Conservation (phyloP, 2,888 invertebrate species). For the Cephus pygmeus region DNA sequence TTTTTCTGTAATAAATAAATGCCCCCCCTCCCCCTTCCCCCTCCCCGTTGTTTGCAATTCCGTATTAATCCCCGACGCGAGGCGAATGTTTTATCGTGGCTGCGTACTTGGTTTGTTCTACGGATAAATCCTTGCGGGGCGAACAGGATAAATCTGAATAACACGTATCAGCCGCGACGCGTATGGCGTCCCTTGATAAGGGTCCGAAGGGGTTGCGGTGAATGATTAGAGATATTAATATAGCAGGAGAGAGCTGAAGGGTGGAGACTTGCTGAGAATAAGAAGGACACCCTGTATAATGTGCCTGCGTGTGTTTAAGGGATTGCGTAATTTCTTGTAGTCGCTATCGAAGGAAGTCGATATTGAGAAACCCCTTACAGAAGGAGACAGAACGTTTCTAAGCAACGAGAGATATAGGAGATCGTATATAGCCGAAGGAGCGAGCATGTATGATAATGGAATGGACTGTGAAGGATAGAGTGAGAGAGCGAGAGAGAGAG, state of each 20-base stretch:
- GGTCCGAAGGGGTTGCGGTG: constrained; percentile 60
- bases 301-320: background rate
- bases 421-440: background rate
- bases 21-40: no score
- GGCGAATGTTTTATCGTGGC: constrained; percentile 48
- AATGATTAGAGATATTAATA: constrained; percentile 66
- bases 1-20: background rate
- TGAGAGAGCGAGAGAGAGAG: background rate
- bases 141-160: constrained; percentile 63
- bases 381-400: background rate
- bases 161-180: constrained; percentile 56
- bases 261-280: constrained; percentile 46
- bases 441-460: background rate
- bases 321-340: background rate
- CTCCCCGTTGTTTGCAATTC: constrained; percentile 30
- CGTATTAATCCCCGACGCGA: constrained; percentile 49
- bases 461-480: background rate
- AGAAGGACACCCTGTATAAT: constrained; percentile 9
- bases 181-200: constrained; percentile 60
- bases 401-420: background rate
- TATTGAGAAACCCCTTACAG: background rate
- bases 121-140: constrained; percentile 53
- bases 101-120: constrained; percentile 53
- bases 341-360: background rate
- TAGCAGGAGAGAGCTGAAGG: constrained; percentile 43